Evolutionary conservation across 2,888 invertebrate species (phyloP).

Genomic region (Lycocerus yunnanus): DNA sequence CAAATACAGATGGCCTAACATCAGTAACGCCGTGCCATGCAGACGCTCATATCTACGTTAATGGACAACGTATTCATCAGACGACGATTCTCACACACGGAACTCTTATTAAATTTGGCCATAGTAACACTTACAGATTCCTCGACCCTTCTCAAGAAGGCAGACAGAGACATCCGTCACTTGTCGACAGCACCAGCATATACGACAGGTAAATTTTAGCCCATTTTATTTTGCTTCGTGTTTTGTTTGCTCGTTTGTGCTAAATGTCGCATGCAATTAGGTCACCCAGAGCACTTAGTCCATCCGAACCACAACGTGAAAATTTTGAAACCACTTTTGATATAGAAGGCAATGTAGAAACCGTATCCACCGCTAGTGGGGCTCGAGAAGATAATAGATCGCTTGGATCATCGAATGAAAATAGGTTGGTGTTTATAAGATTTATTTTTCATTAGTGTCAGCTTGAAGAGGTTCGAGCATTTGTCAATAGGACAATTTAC

Average conservation of each 20-base stretch:
- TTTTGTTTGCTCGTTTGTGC: slow-evolving; percentile 19
- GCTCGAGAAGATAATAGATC: slow-evolving; percentile 68
- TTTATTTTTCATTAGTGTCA: neutral
- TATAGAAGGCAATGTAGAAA: slow-evolving; percentile 89
- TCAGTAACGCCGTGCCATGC: slow-evolving; percentile 91
- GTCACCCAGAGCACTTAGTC: slow-evolving; percentile 54
- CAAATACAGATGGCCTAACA: slow-evolving; percentile 87
- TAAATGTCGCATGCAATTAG: slow-evolving; percentile 43
- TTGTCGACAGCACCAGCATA: slow-evolving; percentile 67
- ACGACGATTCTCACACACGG: slow-evolving; percentile 90
- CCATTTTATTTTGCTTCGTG: slow-evolving; percentile 7
- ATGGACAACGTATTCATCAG: slow-evolving; percentile 89
- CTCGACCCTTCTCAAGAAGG: slow-evolving; percentile 83
- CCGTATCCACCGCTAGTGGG: slow-evolving; percentile 84
- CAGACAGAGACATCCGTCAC: slow-evolving; percentile 74
- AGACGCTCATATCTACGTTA: slow-evolving; percentile 93
- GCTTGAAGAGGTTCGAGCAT: neutral
- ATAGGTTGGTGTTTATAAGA: slow-evolving; percentile 64
- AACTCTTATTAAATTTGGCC: slow-evolving; percentile 82
- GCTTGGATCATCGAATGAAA: slow-evolving; percentile 75
- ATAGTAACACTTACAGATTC: slow-evolving; percentile 85
- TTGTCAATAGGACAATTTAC: neutral
- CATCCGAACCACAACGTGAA: slow-evolving; percentile 64
- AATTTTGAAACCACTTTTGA: slow-evolving; percentile 87
- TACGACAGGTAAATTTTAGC: slow-evolving; percentile 73